Base-by-base conservation (phyloP, 2,888 invertebrate genomes). In the Nymphalis polychloros region DNA sequence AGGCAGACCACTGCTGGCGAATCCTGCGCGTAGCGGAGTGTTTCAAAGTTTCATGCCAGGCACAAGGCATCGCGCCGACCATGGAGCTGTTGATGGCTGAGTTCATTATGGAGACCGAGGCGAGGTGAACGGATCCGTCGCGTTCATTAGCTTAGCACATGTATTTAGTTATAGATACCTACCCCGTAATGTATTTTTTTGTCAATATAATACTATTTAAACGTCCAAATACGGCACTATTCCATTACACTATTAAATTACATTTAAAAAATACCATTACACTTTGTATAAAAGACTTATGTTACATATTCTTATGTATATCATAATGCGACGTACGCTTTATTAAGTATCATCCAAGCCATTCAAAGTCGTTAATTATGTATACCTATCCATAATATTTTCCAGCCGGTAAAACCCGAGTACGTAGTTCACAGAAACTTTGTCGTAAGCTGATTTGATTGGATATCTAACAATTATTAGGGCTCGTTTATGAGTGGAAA, bases 21-120 rank as follows among this genome's bases (percentile, higher is more conserved):
- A 85, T 90, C 76, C 84, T 90, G 72, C 85, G 80, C 76, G 75
- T 85, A 48, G 86, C 89, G 8, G 88, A 89, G 81, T 90, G 89
- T 82, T 90, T 90, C 82, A 89, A 88, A 80, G 4, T 2, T 4
- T 48, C 73, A 46, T 87, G 88, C 78, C 76, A 81, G 70, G 46
- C 70, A 47, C 71, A 68, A n/a, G 81, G 84, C 71, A 76, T 89
- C 55, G 89, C 88, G 59, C 89, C 89, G 59, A 77, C 85, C 75
- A 86, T 88, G 84, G 87, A 89, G 75, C 69, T 88, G 71, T 79
- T 89, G 69, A 83, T 90, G 80, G 82, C 87, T 0, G 89, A 90
- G 79, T 84, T 89, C 75, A 88, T 90, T 70, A 87, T 90, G 86
- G 88, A 89, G 72, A 70, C 88, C 0, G 85, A 87, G 70, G 69